phyloP scores from a whole-genome alignment of 1,140 invertebrate species.

The Zaprionus nigranus region DNA sequence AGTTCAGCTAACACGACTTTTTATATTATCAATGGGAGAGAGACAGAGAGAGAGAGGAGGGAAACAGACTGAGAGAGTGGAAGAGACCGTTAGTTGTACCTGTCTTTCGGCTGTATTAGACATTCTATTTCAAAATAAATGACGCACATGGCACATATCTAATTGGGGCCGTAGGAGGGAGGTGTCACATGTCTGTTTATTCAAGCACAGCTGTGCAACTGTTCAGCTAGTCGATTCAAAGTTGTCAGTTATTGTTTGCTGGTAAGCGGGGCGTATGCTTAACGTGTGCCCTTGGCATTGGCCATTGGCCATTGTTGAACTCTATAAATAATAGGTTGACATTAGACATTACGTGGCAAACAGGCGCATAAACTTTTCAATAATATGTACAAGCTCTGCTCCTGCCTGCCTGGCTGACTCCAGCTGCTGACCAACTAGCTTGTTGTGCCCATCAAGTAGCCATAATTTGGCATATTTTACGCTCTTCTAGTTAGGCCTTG shows the following conservation, averaged over 20 bases:
- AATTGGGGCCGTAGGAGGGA: neutral
- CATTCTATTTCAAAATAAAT: constrained; percentile 20
- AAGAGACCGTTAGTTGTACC: neutral
- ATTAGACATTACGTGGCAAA: constrained; percentile 7
- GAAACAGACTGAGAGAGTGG: neutral
- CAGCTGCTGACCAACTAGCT: neutral
- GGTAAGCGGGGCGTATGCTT: constrained; percentile 18
- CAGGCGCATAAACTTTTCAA: constrained; percentile 28
- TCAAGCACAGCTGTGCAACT: constrained; percentile 7
- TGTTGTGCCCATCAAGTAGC: constrained; percentile 9
- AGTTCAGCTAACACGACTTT: constrained; percentile 58
- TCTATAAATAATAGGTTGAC: constrained; percentile 33
- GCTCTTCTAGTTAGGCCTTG: constrained; percentile 36
- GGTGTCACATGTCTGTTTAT: neutral
- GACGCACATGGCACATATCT: constrained; percentile 29
- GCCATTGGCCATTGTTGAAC: constrained; percentile 20
- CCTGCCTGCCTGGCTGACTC: neutral
- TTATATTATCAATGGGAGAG: constrained; percentile 38
- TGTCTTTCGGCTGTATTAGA: neutral
- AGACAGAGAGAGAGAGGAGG: neutral
- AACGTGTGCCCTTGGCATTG: constrained; percentile 21
- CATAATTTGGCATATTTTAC: constrained; percentile 53
- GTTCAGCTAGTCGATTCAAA: constrained; percentile 5
- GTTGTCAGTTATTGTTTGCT: constrained; percentile 13
- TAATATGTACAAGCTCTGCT: neutral